phyloP scores from a whole-genome alignment of 2,888 invertebrate species.

The Drosophila flavopinicola region DNA sequence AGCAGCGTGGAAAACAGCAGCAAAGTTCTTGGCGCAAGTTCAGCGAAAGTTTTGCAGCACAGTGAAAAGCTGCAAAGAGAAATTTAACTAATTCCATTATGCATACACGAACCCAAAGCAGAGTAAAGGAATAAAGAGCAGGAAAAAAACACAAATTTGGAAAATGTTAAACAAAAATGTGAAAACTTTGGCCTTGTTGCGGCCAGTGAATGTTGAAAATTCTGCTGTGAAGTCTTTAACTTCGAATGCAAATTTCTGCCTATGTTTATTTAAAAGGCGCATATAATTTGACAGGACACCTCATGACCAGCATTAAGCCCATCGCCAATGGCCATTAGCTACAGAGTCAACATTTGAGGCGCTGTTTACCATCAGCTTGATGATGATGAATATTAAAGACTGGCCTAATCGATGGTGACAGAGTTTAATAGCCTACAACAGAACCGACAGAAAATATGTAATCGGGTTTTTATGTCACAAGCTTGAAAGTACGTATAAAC shows the following conservation, averaged over 20 bases:
- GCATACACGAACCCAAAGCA: conserved; percentile 52
- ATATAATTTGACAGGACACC: conserved; percentile 36
- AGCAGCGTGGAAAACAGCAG: conserved; percentile 31
- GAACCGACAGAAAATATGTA: conserved; percentile 14
- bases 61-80: conserved; percentile 60
- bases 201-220: conserved; percentile 20
- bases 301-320: conserved; percentile 20
- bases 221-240: conserved; percentile 51
- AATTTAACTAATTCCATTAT: conserved; percentile 78
- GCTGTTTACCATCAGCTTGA: conserved; percentile 43
- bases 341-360: conserved; percentile 39
- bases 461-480: not conserved
- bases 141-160: conserved; percentile 38
- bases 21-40: conserved; percentile 64
- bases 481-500: too few relatives aligned
- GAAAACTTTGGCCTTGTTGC: conserved; percentile 72
- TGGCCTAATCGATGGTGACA: conserved; percentile 8
- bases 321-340: conserved; percentile 39
- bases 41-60: conserved; percentile 51
- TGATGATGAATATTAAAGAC: conserved; percentile 29
- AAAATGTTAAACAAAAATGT: conserved; percentile 76
- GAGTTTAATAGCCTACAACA: conserved; percentile 23
- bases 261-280: conserved; percentile 57
- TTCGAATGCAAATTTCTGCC: conserved; percentile 31
- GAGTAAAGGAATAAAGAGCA: not conserved